phyloP scores from a whole-genome alignment of 2,888 invertebrate genomes.

The Andrena trimmerana region DNA sequence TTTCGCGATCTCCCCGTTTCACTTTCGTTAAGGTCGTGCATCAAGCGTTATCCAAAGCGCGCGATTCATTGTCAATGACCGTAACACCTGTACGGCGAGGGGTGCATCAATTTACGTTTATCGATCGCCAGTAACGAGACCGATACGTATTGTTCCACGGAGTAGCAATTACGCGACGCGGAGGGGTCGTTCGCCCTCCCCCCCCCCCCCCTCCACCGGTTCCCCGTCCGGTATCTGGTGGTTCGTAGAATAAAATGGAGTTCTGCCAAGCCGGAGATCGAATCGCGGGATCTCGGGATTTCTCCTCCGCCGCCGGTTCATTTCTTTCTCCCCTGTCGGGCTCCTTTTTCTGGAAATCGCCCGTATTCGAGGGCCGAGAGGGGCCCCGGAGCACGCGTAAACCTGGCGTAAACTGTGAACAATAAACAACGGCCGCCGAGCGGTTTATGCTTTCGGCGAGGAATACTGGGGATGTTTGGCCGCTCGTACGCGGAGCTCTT shows the following conservation, averaged over 20 bases:
- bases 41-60: neutral
- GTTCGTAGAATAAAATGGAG: conserved; percentile 46
- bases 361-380: conserved; percentile 27
- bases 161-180: conserved; percentile 4
- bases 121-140: conserved; percentile 8
- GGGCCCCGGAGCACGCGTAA: conserved; percentile 59
- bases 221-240: neutral
- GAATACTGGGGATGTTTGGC: conserved; percentile 81
- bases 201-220: neutral
- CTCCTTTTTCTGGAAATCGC: conserved; percentile 52
- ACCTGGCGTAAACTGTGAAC: conserved; percentile 64
- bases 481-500: conserved; percentile 76
- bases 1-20: too few species aligned
- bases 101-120: neutral
- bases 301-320: conserved; percentile 16
- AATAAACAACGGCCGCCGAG: conserved; percentile 70
- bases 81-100: neutral
- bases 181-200: conserved; percentile 3
- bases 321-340: conserved; percentile 26
- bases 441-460: conserved; percentile 75
- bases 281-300: conserved; percentile 38
- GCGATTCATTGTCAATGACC: neutral
- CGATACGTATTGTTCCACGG: neutral
- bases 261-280: conserved; percentile 37
- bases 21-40: too few species aligned